Evolutionary conservation across 2,888 invertebrate species (phyloP), one percentile per base, ranked within the genome.

Genomic region (Tholera decimalis): DNA sequence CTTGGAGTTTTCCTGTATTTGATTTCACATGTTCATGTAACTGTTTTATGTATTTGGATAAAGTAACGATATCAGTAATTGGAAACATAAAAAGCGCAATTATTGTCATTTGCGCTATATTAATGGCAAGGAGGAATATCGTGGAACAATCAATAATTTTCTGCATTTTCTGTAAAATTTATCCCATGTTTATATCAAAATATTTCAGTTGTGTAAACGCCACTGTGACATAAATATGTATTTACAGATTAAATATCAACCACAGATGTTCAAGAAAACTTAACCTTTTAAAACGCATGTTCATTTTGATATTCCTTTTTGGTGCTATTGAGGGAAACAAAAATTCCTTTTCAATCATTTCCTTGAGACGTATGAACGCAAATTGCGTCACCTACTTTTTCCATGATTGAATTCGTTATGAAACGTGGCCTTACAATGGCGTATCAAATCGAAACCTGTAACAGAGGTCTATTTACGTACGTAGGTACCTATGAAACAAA

Each of bases 401-500:
- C 75, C 80, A 76, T 90, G 89, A 91, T 91, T 88, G 90, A 91
- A 91, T 90, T 91, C 83, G 85, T 90, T 91, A 91, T 91, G 89
- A 87, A 86, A 77, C 85, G 71, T 79, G 68, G 53, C 66, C 75
- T 80, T 82, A 84, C 85, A 86, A 85, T 82, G 80, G 81, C 79
- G 86, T 84, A 84, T 83, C 83, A 84, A 85, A 86, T 83, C 83
- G 87, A 87, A 88, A 89, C 83, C 84, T 88, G 86, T 85, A 84
- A 85, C 83, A 82, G 80, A 82, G 73, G 79, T 84, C 84, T 86
- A 88, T 89, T 88, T 89, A 87, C 85, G 83, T 79, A 87, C 83
- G 82, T 49, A 69, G 82, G 78, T 83, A 82, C 82, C 82, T 83
- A 74, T 78, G 85, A 88, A 89, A 89, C 88, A 90, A 91, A 91